Percentiles rank a stretch among this genome's conserved stretches.
Conservation (phyloP, 2,888 invertebrate species). For the Petrophora chlorosata region DNA sequence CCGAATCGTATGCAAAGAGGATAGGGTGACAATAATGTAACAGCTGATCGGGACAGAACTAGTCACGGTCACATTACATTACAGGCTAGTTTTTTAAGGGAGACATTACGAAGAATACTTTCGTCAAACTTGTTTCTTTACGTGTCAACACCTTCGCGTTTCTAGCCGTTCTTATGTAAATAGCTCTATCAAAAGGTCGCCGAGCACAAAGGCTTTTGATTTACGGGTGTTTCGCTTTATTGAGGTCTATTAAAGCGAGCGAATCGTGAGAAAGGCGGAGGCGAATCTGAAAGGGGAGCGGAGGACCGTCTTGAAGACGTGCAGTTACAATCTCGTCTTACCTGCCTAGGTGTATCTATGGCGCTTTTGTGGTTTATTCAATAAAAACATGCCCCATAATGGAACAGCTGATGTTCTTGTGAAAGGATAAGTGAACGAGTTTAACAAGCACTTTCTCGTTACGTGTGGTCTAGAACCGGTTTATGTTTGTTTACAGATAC, state of each 20-base stretch:
- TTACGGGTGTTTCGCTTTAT: conserved; percentile 75
- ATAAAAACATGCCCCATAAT: conserved; percentile 29
- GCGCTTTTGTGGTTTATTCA: conserved; percentile 33
- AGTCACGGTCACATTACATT: conserved; percentile 56
- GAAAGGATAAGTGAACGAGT: conserved; percentile 15
- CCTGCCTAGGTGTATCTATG: conserved; percentile 34
- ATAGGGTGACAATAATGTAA: conserved; percentile 53
- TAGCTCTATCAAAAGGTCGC: conserved; percentile 70
- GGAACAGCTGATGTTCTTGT: conserved; percentile 33
- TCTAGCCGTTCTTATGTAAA: conserved; percentile 80
- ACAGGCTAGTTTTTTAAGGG: conserved; percentile 43
- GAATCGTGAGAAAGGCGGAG: conserved; percentile 79
- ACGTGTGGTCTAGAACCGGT: conserved; percentile 8
- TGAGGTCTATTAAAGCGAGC: conserved; percentile 72
- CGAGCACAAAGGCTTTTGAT: conserved; percentile 72
- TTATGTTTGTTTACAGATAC: conserved; percentile 1
- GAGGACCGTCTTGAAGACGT: conserved; percentile 63
- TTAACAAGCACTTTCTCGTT: conserved; percentile 21
- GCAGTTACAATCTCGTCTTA: conserved; percentile 32
- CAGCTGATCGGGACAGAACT: conserved; percentile 56
- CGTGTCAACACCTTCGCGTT: conserved; percentile 79
- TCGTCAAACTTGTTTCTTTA: conserved; percentile 68
- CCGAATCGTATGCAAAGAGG: conserved; percentile 38
- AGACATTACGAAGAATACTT: conserved; percentile 33
- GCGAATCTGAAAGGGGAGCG: conserved; percentile 58